phyloP scores from a whole-genome alignment of 2,888 invertebrate species.

The Maniola hyperantus region DNA sequence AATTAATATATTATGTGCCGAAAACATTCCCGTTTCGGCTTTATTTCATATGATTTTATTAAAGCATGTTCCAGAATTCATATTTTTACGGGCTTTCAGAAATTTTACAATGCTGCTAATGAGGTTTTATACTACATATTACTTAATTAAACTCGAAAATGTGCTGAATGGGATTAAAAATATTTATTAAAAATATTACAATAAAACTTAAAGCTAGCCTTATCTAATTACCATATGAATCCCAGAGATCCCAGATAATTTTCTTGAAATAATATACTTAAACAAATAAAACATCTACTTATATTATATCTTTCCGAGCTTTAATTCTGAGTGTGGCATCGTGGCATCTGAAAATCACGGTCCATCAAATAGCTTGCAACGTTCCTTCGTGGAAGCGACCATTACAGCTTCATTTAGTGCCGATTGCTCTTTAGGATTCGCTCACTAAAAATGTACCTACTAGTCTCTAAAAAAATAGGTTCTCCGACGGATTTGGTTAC shows the following conservation, averaged over 20 bases:
- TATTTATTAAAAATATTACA: too few relatives aligned
- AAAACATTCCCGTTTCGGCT: background rate
- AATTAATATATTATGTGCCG: background rate
- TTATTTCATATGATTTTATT: background rate
- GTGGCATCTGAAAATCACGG: background rate
- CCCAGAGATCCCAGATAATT: too few relatives aligned
- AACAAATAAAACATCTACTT: too few relatives aligned
- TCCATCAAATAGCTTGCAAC: background rate
- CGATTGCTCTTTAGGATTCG: too few relatives aligned
- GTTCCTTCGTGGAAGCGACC: background rate
- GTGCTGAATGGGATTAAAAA: background rate
- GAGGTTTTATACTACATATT: background rate
- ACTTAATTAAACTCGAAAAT: background rate
- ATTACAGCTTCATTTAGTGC: background rate
- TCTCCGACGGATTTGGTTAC: too few relatives aligned
- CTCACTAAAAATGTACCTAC: too few relatives aligned
- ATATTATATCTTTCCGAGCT: too few relatives aligned
- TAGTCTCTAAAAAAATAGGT: too few relatives aligned
- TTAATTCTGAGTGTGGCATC: too few relatives aligned
- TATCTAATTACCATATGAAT: too few relatives aligned
- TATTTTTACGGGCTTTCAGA: background rate
- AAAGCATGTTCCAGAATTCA: background rate
- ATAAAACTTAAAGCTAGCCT: too few relatives aligned
- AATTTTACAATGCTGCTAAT: conserved; percentile 2
- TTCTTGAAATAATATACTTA: too few relatives aligned